Conservation (phyloP, 2,888 invertebrate species). For the Chalcis sispes region DNA sequence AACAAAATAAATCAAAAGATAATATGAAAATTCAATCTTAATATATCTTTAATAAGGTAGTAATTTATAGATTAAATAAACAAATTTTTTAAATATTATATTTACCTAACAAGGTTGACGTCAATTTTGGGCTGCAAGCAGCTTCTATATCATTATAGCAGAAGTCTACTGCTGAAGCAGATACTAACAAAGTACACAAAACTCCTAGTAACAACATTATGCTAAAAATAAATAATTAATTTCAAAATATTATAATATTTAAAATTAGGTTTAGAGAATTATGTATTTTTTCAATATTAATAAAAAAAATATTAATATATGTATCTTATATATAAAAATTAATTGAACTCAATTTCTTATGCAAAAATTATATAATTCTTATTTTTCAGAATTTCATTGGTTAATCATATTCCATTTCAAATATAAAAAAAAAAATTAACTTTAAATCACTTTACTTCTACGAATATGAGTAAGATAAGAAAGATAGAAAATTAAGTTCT, state of each 20-base stretch:
- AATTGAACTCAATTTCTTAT: background rate
- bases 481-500: too few species aligned
- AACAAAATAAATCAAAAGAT: too few species aligned
- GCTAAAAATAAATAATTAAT: constrained; percentile 40
- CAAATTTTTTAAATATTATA: background rate
- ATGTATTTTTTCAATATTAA: background rate
- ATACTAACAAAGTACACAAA: constrained; percentile 77
- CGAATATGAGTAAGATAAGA: too few species aligned
- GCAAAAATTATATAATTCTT: background rate
- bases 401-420: background rate
- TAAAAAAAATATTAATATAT: too few species aligned
- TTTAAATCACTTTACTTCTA: too few species aligned
- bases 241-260: constrained; percentile 2
- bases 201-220: constrained; percentile 80
- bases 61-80: background rate
- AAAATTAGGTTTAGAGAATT: too few species aligned
- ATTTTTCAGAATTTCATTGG: background rate
- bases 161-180: constrained; percentile 79
- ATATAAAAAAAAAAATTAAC: too few species aligned
- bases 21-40: background rate
- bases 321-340: background rate
- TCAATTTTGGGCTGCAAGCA: constrained; percentile 78
- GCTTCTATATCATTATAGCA: constrained; percentile 81
- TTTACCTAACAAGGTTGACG: constrained; percentile 45
- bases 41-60: background rate